Evolutionary conservation across 2,797 vertebrate genomes (phyloP).

Genomic region (Psittacula echo): DNA sequence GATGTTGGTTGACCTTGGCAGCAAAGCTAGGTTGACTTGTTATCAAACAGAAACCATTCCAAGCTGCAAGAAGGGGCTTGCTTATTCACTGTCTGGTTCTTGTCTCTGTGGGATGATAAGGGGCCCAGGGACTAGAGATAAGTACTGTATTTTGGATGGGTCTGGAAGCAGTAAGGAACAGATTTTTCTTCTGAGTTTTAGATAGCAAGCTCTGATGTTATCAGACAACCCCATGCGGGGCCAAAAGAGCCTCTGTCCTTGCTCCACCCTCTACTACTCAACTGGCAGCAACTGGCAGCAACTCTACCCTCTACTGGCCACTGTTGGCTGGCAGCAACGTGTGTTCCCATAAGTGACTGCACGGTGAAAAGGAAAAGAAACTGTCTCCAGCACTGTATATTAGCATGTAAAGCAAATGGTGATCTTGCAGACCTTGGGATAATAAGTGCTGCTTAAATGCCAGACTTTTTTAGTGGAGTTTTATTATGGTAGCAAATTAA

Average conservation of each 20-base stretch:
- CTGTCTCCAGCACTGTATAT: neutral
- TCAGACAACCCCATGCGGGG: neutral
- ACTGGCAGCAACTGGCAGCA: too few species aligned
- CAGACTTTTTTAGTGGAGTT: neutral
- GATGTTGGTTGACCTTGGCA: neutral
- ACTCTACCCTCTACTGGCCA: too few species aligned
- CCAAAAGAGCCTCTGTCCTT: neutral
- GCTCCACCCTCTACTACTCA: neutral
- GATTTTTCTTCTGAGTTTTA: neutral
- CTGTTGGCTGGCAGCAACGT: neutral
- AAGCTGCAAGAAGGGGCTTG: neutral
- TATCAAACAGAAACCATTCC: neutral
- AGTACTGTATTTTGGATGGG: neutral
- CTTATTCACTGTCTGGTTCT: neutral
- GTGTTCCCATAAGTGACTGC: neutral
- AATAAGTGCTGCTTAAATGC: neutral
- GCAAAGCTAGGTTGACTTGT: neutral
- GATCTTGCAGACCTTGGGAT: neutral
- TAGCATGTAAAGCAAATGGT: neutral
- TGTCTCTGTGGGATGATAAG: neutral
- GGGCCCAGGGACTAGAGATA: neutral
- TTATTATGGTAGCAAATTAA: slow-evolving; percentile 2
- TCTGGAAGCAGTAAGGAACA: neutral
- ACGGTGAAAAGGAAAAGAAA: neutral
- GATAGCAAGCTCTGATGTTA: neutral